Conservation (phyloP, 2,113 vertebrate species). For the Ptychochromis oligacanthus region DNA sequence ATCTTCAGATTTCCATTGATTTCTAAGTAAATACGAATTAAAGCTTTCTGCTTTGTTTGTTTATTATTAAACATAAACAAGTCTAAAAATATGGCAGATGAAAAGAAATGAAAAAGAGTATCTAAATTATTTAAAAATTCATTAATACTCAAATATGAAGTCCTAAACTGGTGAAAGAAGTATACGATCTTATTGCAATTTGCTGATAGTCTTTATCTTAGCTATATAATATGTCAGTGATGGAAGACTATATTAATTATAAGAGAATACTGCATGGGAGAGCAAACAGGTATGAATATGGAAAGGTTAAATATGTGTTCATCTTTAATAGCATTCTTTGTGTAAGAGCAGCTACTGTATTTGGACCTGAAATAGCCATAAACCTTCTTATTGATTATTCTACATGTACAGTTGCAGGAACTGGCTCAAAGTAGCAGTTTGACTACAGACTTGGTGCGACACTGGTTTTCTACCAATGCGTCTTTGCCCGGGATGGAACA, state of each 20-base stretch:
- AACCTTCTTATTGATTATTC: neutral
- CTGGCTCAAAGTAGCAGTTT: constrained; percentile 85
- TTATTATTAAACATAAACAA: neutral
- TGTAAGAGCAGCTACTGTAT: too few relatives aligned
- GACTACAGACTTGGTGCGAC: constrained; percentile 85
- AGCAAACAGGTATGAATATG: neutral
- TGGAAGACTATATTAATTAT: neutral
- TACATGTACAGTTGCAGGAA: constrained; percentile 74
- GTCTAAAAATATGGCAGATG: neutral
- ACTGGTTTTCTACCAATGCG: constrained; percentile 84
- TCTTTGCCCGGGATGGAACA: constrained; percentile 16
- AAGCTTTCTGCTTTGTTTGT: neutral
- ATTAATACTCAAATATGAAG: neutral
- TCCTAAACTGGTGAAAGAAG: neutral
- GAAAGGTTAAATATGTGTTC: neutral
- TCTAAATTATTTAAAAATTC: neutral
- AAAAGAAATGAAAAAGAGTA: neutral
- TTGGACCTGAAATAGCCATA: neutral
- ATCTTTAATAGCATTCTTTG: neutral
- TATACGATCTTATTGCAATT: neutral
- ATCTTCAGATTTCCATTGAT: neutral
- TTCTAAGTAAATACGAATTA: neutral
- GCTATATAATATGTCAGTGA: neutral
- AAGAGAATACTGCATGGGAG: neutral
- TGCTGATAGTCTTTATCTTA: neutral